Evolutionary conservation across 2,113 vertebrate species (phyloP).

Genomic region (Ailurus styani): DNA sequence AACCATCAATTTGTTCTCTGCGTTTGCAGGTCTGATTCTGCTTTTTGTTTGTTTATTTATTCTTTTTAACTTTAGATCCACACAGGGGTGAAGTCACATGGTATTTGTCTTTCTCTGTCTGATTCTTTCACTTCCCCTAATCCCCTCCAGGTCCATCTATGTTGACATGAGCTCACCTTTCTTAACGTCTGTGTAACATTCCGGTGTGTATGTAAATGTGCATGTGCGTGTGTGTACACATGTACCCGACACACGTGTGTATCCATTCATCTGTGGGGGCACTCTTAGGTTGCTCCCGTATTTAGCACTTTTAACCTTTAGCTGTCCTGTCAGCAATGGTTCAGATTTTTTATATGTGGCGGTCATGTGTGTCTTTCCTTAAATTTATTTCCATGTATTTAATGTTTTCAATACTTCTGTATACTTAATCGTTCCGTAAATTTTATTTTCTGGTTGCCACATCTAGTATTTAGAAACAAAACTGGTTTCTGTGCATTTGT

Average conservation of each 20-base stretch:
- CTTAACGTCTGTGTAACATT: not conserved
- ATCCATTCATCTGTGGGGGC: not conserved
- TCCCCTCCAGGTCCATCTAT: not conserved
- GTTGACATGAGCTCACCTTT: not conserved
- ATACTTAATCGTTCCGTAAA: not conserved
- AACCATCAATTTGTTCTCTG: not conserved
- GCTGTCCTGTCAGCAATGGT: not conserved
- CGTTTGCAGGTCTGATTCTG: not conserved
- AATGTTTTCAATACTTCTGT: not conserved
- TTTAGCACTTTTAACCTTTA: not conserved
- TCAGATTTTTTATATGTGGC: not conserved
- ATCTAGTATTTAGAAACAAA: not conserved
- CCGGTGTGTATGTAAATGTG: not conserved
- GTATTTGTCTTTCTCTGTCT: not conserved
- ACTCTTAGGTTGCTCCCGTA: not conserved
- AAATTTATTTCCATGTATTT: not conserved
- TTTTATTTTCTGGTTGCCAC: not conserved
- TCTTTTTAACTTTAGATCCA: not conserved
- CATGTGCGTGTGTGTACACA: rapidly evolving
- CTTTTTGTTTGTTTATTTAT: not conserved
- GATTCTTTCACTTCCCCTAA: not conserved
- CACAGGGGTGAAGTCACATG: not conserved
- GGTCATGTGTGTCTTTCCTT: not conserved
- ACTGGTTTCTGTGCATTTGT: not conserved
- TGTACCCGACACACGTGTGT: not conserved